Evolutionary conservation across 2,113 vertebrate species (phyloP), one percentile per base, ranked within the genome.

Genomic region (Bambusicola thoracicus): DNA sequence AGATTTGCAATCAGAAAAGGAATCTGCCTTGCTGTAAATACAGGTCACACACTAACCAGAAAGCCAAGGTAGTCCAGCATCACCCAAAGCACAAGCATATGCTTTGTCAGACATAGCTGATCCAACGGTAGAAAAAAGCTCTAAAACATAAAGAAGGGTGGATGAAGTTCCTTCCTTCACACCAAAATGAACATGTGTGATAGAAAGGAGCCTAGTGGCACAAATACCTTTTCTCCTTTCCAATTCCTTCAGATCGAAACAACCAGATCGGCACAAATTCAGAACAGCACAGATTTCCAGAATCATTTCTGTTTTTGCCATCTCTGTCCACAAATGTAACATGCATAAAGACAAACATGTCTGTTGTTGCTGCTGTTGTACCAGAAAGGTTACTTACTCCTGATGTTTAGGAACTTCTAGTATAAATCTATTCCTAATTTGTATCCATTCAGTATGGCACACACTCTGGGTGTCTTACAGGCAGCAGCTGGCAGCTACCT

Each of bases 401-500:
- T 34, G 19, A 58, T 51, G 9, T 51, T 63, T 63, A 75, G 62
- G 63, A 74, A 75, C 13, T 17, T 62, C 38, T 55, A 44, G 6
- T 30, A 18, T 62, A 69, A 44, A 69, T 49, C 55, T 18, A 44
- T 44, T 74, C 53, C 32, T 67, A 53, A 61, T 63, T 58, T 14
- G 49, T 13, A 74, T 24, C 18, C 36, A 38, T 38, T 49, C 74
- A 22, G 22, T 14, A 79, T 3, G 25, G 13, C 32, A 63, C n/a
- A 18, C 4, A 22, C 72, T 55, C n/a, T 51, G 22, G 18, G n/a
- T n/a, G 34, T 53, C 38, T 34, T 40, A 59, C 8, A 53, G n/a
- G 1, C 1, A 51, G 38, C 38, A 77, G 32, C 15, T 43, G 56
- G 38, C 0, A 0, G 48, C 56, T 17, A 25, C 66, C 44, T 34